Evolutionary conservation across 2,888 invertebrate species (phyloP), one percentile per base, ranked within the genome.

Genomic region (Emmelina monodactyla): DNA sequence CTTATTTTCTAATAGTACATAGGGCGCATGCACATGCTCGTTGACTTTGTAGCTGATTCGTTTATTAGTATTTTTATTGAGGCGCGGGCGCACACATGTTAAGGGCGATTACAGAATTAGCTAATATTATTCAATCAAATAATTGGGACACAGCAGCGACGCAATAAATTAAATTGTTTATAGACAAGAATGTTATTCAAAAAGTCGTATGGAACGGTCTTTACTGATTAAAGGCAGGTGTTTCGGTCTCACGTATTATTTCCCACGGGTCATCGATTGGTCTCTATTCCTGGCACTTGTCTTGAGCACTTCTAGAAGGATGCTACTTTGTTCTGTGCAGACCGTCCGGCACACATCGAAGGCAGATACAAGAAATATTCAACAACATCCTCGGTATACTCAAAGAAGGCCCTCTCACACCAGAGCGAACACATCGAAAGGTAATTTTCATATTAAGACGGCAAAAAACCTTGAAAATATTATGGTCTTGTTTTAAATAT

Each of bases 361-460:
- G 79, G 79, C 51, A 71, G 75, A 49, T 79, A 70, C 52, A 79
- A 79, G 50, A 79, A 79, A 62, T 78, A 79, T 53, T 79, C 79
- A 44, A 79, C 79, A 13, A 75, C 79, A 42, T 79, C 79, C 28
- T 79, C 79, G 15, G 60, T 80, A 33, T 73, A 80, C 53, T 81
- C 81, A 35, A 81, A 80, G 53, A 80, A 75, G 51, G 73, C 76
- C 14, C 51, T 72, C 38, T 76, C 78, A 42, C 75, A 73, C 29
- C 75, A 75, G 42, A 78, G 78, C 39, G 80, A 80, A 51, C 72
- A 78, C 56, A 53, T 81, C 34, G 79, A 79, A 58, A 75, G 79
- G 81, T 80, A 56, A 14, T 19, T 19, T 6, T 9, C 19, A 19
- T 19, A 9, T 9, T 5, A 6, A 10, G 11, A 25, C n/a, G n/a